A percentile compares a stretch with the other conserved stretches of the same genome.
Evolutionary conservation across 2,888 invertebrate species (phyloP).

Genomic region (Hemistola chrysoprasaria): DNA sequence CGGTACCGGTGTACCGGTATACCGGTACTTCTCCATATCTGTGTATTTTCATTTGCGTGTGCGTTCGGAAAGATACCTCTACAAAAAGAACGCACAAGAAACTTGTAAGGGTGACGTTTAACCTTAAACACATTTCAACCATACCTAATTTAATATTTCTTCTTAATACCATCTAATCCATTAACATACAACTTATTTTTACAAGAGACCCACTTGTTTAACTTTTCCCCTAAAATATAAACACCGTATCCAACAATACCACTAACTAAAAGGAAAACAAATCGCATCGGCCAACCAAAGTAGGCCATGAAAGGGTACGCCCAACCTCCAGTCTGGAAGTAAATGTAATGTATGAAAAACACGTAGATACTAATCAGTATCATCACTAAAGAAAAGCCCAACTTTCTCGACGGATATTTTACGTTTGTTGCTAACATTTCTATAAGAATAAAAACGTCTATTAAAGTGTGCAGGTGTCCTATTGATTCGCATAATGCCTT

Average conservation of each 20-base stretch:
- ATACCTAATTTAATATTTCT: too few relatives aligned
- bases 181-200: constrained; percentile 40
- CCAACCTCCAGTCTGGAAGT: constrained; percentile 88
- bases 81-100: too few relatives aligned
- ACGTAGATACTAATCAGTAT: constrained; percentile 85
- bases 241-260: constrained; percentile 80
- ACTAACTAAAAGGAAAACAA: constrained; percentile 85
- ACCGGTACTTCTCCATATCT: too few relatives aligned
- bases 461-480: constrained; percentile 93
- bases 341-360: constrained; percentile 87
- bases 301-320: constrained; percentile 93
- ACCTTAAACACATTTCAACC: too few relatives aligned
- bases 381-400: constrained; percentile 82
- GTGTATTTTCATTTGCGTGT: too few relatives aligned
- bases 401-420: constrained; percentile 85
- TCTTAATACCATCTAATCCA: constrained; percentile 36
- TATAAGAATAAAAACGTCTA: constrained; percentile 88
- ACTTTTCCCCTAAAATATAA: constrained; percentile 87
- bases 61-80: too few relatives aligned
- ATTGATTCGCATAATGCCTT: too few relatives aligned
- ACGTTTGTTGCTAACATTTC: constrained; percentile 88
- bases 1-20: too few relatives aligned
- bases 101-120: too few relatives aligned
- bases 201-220: constrained; percentile 86
- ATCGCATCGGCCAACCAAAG: constrained; percentile 85